phyloP scores from a whole-genome alignment of 2,888 invertebrate species.

The Esperia sulphurella region DNA sequence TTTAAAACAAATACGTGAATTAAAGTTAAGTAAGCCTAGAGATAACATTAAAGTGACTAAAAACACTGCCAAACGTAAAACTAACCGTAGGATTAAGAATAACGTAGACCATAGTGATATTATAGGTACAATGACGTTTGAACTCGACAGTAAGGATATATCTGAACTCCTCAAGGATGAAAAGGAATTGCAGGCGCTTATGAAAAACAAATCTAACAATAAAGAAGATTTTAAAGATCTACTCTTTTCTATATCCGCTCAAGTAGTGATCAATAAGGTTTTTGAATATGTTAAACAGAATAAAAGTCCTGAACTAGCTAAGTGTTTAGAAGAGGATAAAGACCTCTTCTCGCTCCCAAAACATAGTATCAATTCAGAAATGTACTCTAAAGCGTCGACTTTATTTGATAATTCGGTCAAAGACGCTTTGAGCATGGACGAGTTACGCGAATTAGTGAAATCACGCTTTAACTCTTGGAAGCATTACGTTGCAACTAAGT shows the following conservation, averaged over 20 bases:
- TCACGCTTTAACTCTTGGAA: conserved; percentile 61
- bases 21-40: conserved; percentile 57
- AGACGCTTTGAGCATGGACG: conserved; percentile 59
- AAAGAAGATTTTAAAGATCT: conserved; percentile 61
- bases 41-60: conserved; percentile 69
- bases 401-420: conserved; percentile 63
- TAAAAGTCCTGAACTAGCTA: conserved; percentile 51
- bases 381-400: conserved; percentile 51
- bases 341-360: conserved; percentile 44
- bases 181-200: conserved; percentile 45
- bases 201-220: conserved; percentile 44
- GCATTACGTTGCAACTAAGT: conserved; percentile 50
- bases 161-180: conserved; percentile 54
- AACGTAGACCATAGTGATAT: conserved; percentile 41
- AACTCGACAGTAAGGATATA: conserved; percentile 58
- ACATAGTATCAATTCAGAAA: conserved; percentile 46
- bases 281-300: conserved; percentile 60
- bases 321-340: conserved; percentile 51
- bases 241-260: conserved; percentile 58
- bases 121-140: conserved; percentile 54
- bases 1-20: conserved; percentile 65
- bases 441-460: conserved; percentile 50
- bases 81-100: conserved; percentile 49
- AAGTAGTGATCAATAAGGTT: conserved; percentile 64
- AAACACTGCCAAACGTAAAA: conserved; percentile 65